Evolutionary conservation across 2,797 vertebrate species (phyloP).

Genomic region (Furcifer pardalis): DNA sequence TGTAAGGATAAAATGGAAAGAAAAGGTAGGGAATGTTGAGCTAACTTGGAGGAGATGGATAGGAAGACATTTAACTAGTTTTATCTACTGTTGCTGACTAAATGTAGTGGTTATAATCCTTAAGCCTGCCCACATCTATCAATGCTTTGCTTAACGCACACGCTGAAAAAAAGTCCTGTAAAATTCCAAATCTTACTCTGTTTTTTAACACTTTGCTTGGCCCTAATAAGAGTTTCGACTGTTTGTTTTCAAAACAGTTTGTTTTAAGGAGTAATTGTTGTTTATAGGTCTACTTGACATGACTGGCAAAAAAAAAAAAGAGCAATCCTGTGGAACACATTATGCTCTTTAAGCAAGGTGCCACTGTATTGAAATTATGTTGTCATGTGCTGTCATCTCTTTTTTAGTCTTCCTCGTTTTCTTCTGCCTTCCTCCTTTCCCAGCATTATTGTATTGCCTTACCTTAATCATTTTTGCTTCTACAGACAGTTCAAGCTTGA

Average conservation of each 20-base stretch:
- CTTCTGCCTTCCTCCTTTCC: no score
- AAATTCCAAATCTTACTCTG: not conserved
- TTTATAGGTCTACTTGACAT: not conserved
- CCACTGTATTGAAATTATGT: conserved; percentile 30
- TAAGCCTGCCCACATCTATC: no score
- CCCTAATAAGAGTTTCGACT: not conserved
- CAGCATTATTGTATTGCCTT: no score
- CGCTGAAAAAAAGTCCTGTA: not conserved
- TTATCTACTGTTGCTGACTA: not conserved
- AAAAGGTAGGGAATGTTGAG: no score
- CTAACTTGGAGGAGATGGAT: no score
- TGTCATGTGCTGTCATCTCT: not conserved
- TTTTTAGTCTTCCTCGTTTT: not conserved
- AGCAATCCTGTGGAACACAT: no score
- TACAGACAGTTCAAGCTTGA: no score
- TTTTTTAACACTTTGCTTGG: not conserved
- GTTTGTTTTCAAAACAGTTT: not conserved
- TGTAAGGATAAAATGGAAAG: no score
- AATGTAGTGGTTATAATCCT: not conserved
- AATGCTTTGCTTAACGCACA: not conserved
- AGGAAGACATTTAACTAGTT: no score
- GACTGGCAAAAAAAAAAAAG: conserved; percentile 25
- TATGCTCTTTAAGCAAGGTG: no score
- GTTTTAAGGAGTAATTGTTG: not conserved
- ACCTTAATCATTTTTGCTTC: no score